Conservation (phyloP, 2,113 vertebrate genomes). For the Bubo bubo region DNA sequence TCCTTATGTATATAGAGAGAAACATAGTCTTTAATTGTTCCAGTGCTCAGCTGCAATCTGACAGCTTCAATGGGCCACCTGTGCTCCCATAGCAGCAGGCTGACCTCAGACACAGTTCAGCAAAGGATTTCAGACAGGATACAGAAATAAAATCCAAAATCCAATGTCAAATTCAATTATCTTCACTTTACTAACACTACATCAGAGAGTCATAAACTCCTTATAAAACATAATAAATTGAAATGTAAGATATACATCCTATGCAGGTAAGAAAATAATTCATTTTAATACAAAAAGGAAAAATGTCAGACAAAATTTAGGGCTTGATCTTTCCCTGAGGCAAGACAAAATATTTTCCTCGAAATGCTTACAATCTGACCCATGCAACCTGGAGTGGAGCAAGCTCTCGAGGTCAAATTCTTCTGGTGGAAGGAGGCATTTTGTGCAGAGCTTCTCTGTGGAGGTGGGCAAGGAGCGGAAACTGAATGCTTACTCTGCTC, state of each 20-base stretch:
- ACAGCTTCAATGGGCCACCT: neutral
- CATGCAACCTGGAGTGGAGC: neutral
- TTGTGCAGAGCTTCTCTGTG: neutral
- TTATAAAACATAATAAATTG: neutral
- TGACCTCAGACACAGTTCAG: neutral
- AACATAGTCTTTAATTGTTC: conserved; percentile 15
- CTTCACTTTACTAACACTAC: neutral
- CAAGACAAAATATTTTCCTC: neutral
- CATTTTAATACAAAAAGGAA: neutral
- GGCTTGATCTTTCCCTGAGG: neutral
- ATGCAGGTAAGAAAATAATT: neutral
- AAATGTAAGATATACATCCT: neutral
- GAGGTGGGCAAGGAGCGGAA: neutral
- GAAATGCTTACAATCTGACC: neutral
- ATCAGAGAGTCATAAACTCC: neutral
- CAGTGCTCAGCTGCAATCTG: neutral
- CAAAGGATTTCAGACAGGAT: neutral
- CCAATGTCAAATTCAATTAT: neutral
- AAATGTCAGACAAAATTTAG: neutral
- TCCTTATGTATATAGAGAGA: neutral
- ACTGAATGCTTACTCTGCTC: neutral
- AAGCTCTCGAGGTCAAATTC: neutral
- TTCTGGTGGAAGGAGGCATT: neutral
- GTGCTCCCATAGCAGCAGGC: neutral
- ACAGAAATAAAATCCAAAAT: conserved; percentile 1